Conservation (phyloP, 1,140 invertebrate species). For the Campodea augens region DNA sequence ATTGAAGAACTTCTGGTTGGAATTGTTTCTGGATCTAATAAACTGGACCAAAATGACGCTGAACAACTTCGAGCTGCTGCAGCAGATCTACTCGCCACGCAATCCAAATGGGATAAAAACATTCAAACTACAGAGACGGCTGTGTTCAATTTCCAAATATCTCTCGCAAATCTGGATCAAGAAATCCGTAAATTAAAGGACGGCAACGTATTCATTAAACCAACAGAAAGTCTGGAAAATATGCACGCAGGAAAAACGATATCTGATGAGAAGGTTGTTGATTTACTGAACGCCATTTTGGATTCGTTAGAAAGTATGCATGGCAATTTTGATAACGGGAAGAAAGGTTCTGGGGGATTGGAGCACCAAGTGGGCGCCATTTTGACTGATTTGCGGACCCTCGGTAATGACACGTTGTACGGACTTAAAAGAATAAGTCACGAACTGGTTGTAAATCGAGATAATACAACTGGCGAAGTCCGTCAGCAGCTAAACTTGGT, state of each 20-base stretch:
- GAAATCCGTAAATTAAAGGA: not conserved
- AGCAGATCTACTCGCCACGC: slow-evolving; percentile 7
- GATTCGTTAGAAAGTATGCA: not conserved
- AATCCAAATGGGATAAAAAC: slow-evolving; percentile 9
- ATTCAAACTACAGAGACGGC: not conserved
- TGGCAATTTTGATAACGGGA: too few species aligned
- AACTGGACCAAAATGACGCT: too few species aligned
- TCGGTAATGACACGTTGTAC: too few species aligned
- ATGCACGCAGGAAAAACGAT: not conserved
- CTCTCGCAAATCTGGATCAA: not conserved
- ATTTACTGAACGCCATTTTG: slow-evolving; percentile 1
- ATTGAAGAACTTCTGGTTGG: too few species aligned
- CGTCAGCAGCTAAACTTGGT: too few species aligned
- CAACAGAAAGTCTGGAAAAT: not conserved
- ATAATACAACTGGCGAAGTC: too few species aligned
- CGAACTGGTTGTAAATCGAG: too few species aligned
- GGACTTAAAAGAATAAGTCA: too few species aligned
- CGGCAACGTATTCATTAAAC: not conserved
- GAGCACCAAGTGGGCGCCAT: too few species aligned
- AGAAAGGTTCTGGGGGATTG: too few species aligned
- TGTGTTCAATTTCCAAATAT: not conserved
- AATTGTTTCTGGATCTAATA: too few species aligned
- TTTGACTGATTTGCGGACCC: too few species aligned
- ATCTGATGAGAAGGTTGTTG: not conserved
- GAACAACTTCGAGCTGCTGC: slow-evolving; percentile 10